Conservation (phyloP, 2,113 vertebrate genomes). For the Elephantulus edwardii region DNA sequence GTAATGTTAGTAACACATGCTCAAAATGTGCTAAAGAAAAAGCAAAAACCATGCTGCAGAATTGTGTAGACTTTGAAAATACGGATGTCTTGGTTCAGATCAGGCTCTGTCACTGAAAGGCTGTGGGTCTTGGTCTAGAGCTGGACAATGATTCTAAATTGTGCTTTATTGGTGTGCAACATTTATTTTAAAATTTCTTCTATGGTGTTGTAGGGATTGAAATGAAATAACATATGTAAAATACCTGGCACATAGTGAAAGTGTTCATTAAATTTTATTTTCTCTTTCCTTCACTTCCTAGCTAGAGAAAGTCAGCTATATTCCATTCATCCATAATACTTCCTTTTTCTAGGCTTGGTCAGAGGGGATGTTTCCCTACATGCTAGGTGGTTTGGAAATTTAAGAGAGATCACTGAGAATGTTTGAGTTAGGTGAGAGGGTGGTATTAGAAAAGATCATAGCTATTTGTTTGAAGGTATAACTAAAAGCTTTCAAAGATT, state of each 20-base stretch:
- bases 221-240: slow-evolving; percentile 73
- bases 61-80: fast-evolving
- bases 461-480: neutral
- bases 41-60: neutral
- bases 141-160: slow-evolving; percentile 43
- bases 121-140: neutral
- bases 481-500: neutral
- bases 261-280: slow-evolving; percentile 73
- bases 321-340: slow-evolving; percentile 40
- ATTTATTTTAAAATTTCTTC: slow-evolving; percentile 28
- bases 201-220: slow-evolving; percentile 52
- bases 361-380: neutral
- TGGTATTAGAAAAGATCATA: neutral
- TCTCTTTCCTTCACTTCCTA: slow-evolving; percentile 62
- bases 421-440: neutral
- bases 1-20: neutral
- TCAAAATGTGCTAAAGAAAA: neutral
- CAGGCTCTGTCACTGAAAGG: neutral
- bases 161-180: slow-evolving; percentile 24
- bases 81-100: neutral
- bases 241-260: slow-evolving; percentile 72
- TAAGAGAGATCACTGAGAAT: neutral
- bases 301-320: slow-evolving; percentile 52
- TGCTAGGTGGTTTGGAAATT: neutral
- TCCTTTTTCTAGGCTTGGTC: slow-evolving; percentile 51